Evolutionary conservation across 2,888 invertebrate genomes (phyloP).

Genomic region (Erebia epiphron): DNA sequence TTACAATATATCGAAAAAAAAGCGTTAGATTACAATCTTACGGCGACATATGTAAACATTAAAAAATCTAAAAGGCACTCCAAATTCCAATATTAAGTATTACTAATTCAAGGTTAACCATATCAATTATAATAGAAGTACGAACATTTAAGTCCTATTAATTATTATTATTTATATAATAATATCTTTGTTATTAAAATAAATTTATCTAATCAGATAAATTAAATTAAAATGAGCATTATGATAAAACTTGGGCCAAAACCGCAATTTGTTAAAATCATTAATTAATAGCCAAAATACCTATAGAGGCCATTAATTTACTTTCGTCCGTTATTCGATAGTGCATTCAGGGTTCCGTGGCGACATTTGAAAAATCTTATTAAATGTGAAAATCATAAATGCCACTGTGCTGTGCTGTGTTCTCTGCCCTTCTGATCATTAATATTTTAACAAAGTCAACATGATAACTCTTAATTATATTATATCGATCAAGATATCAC

Average conservation of each 20-base stretch:
- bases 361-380: background rate
- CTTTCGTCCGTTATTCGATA: background rate
- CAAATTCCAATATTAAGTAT: too few species aligned
- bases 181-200: background rate
- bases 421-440: too few species aligned
- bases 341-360: background rate
- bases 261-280: background rate
- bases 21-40: too few species aligned
- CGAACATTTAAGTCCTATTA: background rate
- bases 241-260: background rate
- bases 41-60: too few species aligned
- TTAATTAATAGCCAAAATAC: slow-evolving; percentile 5
- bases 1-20: too few species aligned
- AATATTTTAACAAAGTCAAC: background rate
- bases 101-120: too few species aligned
- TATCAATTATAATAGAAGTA: background rate
- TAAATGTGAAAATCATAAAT: too few species aligned
- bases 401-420: too few species aligned
- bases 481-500: too few species aligned
- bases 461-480: too few species aligned
- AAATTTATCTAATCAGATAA: background rate
- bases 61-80: too few species aligned
- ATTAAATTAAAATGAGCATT: slow-evolving; percentile 1
- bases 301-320: slow-evolving; percentile 1
- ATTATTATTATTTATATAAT: too few species aligned